Evolutionary conservation across 2,113 vertebrate species (phyloP), one percentile per base, ranked within the genome.

Genomic region (Myiagra hebetior): DNA sequence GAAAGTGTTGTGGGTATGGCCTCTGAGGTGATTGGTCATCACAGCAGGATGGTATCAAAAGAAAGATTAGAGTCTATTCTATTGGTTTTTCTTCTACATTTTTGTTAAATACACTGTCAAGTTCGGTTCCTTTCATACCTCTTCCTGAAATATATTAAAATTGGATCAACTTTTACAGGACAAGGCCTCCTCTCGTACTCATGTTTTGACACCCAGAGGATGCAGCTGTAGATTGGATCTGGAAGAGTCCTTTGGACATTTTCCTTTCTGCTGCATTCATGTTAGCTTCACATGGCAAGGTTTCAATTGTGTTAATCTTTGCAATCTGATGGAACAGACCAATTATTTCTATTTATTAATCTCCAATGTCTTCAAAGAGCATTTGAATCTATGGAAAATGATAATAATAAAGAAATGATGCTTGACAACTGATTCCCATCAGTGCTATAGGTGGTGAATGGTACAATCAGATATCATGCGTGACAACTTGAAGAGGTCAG

Each of bases 401-500:
- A 93, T 78, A 73, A 72, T 73, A 94, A 80, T 95, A 90, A 95
- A 94, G 68, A 94, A 97, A 96, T 53, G 47, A 41, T 42, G 17
- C 84, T 87, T 94, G 88, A 74, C 65, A 94, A 27, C 53, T 80
- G 30, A 85, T 41, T 97, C 50, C 39, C 42, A 87, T 95, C 59
- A 50, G 59, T 53, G 65, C 23, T 77, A 9, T 60, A 44, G 52
- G 70, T 50, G 72, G 60, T 75, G 92, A 97, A 87, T 47, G 7
- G 7, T 94, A 57, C 63, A 63, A 89, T 87, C 85, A 89, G 80
- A 77, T 85, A 92, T 85, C 93, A 84, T 60, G 37, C 64, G 65
- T 55, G 93, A 97, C 87, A 96, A 83, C 84, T 79, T 84, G 76
- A 94, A 96, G 89, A 96, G 81, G 64, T 88, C 69, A 91, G 28